Evolutionary conservation across 1,140 invertebrate species (phyloP).

Genomic region (Glossosoma conforme): DNA sequence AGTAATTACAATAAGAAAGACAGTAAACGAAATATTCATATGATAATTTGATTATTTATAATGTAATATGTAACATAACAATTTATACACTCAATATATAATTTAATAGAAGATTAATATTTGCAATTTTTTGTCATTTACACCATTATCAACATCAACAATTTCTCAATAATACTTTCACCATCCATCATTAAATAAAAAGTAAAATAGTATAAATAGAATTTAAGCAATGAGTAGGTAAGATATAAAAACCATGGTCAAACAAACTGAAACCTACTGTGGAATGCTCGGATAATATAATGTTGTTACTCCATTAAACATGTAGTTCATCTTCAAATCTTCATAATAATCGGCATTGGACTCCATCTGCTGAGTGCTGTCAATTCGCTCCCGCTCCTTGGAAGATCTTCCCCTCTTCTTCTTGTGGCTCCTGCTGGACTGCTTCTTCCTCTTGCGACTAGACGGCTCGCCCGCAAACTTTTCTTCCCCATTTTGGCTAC

Average conservation of each 20-base stretch:
- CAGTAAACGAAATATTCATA: too few species aligned
- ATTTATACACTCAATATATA: too few species aligned
- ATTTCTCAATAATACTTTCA: background rate
- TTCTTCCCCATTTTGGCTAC: background rate
- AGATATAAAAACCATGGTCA: background rate
- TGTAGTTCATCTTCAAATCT: constrained; percentile 22
- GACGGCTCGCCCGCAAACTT: background rate
- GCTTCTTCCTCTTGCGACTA: constrained; percentile 6
- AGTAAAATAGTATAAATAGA: background rate
- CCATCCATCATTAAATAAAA: background rate
- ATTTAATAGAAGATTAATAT: too few species aligned
- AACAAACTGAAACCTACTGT: constrained; percentile 11
- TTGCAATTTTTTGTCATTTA: background rate
- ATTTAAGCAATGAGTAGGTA: constrained; percentile 1
- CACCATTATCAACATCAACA: background rate
- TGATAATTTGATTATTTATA: too few species aligned
- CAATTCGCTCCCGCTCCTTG: too few species aligned
- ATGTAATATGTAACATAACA: too few species aligned
- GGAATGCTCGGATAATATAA: constrained; percentile 28
- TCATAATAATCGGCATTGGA: constrained; percentile 19
- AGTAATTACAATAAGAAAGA: too few species aligned
- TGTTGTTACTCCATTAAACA: constrained; percentile 25
- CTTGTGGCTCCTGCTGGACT: constrained; percentile 1
- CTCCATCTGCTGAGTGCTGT: background rate
- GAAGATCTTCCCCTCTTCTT: constrained; percentile 3